Conservation (phyloP, 1,140 invertebrate species). For the Ceratina australensis region DNA sequence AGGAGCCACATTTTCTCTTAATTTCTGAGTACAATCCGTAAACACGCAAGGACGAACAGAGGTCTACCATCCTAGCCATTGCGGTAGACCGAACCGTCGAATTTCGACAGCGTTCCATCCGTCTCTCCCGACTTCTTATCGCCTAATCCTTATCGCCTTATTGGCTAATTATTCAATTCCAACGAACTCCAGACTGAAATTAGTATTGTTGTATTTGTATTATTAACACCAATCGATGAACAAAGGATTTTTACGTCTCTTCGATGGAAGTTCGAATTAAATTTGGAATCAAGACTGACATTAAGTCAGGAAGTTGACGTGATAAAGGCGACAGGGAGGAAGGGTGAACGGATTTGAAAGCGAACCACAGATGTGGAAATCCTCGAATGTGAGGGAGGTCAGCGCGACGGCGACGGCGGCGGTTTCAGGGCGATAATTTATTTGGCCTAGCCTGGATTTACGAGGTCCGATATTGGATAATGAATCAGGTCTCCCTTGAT, state of each 20-base stretch:
- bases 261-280: too few relatives aligned
- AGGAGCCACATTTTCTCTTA: conserved; percentile 22
- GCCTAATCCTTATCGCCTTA: too few relatives aligned
- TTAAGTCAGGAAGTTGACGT: neutral
- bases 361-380: conserved; percentile 26
- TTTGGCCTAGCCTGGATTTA: conserved; percentile 73
- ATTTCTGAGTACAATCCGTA: conserved; percentile 18
- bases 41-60: conserved; percentile 20
- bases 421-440: conserved; percentile 72
- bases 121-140: neutral
- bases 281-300: neutral
- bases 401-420: conserved; percentile 30
- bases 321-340: neutral
- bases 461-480: conserved; percentile 78
- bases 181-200: too few relatives aligned
- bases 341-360: neutral
- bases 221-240: too few relatives aligned
- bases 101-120: neutral
- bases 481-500: conserved; percentile 78
- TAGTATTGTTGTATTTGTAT: too few relatives aligned
- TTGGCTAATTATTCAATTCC: neutral
- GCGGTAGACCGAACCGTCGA: conserved; percentile 55
- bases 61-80: conserved; percentile 65
- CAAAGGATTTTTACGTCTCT: too few relatives aligned
- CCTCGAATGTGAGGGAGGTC: conserved; percentile 36